phyloP scores from a whole-genome alignment of 2,797 vertebrate species.

The Avahi laniger region DNA sequence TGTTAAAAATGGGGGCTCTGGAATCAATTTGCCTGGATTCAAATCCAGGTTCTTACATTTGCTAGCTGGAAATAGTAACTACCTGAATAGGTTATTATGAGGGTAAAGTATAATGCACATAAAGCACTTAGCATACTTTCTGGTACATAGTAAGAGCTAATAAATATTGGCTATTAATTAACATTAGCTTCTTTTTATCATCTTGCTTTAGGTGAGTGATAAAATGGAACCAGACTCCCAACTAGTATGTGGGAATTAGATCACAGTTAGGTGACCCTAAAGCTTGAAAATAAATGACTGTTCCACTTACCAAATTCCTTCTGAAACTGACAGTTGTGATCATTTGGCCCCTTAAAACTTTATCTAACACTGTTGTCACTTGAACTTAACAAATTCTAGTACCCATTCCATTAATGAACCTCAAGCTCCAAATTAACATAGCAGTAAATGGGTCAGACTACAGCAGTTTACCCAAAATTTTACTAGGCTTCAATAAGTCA shows the following conservation, averaged over 20 bases:
- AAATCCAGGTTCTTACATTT: slow-evolving; percentile 31
- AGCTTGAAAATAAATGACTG: slow-evolving; percentile 26
- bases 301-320: slow-evolving; percentile 20
- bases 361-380: not conserved
- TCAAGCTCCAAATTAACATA: not conserved
- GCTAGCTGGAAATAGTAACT: not conserved
- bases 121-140: not conserved
- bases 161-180: not conserved
- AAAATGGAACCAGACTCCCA: slow-evolving; percentile 6
- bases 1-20: not conserved
- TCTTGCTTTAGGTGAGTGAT: not conserved
- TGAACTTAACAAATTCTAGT: not conserved
- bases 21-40: not conserved
- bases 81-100: not conserved
- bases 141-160: not conserved
- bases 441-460: not conserved
- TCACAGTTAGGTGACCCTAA: not conserved
- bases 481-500: not conserved
- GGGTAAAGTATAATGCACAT: not conserved
- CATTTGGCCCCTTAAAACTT: slow-evolving; percentile 18
- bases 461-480: not conserved
- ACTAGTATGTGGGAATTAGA: not conserved
- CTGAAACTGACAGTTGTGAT: not conserved
- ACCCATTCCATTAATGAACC: not conserved
- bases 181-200: not conserved